Base-by-base conservation (phyloP, 2,113 vertebrate species). In the Callithrix jacchus region DNA sequence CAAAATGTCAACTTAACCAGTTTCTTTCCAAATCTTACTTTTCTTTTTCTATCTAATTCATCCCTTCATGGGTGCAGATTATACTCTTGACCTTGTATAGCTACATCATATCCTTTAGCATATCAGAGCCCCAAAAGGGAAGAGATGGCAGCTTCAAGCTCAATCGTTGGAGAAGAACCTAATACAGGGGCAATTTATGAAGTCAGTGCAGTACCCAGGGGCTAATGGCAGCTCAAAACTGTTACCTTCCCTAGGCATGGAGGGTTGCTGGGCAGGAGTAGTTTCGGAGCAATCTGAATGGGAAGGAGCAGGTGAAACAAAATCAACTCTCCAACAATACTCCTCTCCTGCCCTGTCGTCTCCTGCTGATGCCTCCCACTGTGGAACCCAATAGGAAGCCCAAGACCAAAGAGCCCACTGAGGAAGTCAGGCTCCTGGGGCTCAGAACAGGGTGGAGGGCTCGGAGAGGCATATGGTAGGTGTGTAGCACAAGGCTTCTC, bases 221-320 rank as follows among this genome's bases (percentile, higher is more conserved):
- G 42, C 23, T 12, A 11, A 4, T 0, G 20, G 49, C 35, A 73
- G 37, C 76, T 80, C 82, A n/a, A 27, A 49, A 49, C 20, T n/a
- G 17, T 49, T 1, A 32, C 8, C 16, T 66, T 1, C 11, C 1
- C 6, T 3, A 32, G 47, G 25, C 37, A 45, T 35, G 10, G n/a
- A 89, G 21, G 23, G 56, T 6, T n/a, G 21, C 21, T 37, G 35
- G n/a, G 47, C 37, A 35, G 54, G 47, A 13, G 23, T n/a, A 10
- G 40, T 5, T 20, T 58, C 8, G 10, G 12, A 73, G 40, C 14
- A 49, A 9, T 13, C 42, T 71, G 21, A 56, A 32, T 56, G 37
- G 23, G 73, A 49, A 49, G 4, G 25, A 56, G 20, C n/a, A 3
- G 3, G 58, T 13, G 52, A 61, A 56, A 54, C 5, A 42, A 85